phyloP scores from a whole-genome alignment of 2,113 vertebrate genomes.

The Strigops habroptila region DNA sequence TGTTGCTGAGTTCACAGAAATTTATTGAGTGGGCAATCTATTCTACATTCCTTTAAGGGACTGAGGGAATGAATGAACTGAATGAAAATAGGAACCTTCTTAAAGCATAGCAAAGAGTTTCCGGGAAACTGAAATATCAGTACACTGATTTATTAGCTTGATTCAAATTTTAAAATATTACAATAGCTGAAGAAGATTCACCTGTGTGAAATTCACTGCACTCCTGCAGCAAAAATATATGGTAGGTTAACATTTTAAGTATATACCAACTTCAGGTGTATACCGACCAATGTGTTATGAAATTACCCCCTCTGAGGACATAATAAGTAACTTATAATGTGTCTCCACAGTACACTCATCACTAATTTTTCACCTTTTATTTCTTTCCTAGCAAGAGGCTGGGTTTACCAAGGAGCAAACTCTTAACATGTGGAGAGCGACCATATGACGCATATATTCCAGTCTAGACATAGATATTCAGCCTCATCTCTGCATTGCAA shows the following conservation, averaged over 20 bases:
- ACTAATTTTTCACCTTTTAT: background rate
- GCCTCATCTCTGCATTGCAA: background rate
- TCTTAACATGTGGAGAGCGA: background rate
- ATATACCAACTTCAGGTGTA: background rate
- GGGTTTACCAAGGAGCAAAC: background rate
- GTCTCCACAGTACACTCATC: background rate
- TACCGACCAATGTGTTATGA: background rate
- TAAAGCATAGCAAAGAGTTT: background rate
- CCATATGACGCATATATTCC: rapidly evolving
- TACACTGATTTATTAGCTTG: background rate
- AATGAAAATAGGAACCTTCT: background rate
- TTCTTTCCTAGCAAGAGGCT: background rate
- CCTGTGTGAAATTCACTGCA: background rate
- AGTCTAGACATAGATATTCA: background rate
- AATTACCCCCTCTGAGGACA: background rate
- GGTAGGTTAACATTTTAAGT: background rate
- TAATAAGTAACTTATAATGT: background rate
- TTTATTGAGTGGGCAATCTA: background rate
- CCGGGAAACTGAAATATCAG: background rate
- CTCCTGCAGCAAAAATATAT: background rate
- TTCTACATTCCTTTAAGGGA: background rate
- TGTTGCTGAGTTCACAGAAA: background rate
- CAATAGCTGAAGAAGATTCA: background rate
- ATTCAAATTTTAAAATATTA: background rate
- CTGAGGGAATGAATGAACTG: background rate